Percentiles rank a stretch among this genome's conserved stretches.
Evolutionary conservation across 2,113 vertebrate genomes (phyloP).

Genomic region (Trichechus manatus): DNA sequence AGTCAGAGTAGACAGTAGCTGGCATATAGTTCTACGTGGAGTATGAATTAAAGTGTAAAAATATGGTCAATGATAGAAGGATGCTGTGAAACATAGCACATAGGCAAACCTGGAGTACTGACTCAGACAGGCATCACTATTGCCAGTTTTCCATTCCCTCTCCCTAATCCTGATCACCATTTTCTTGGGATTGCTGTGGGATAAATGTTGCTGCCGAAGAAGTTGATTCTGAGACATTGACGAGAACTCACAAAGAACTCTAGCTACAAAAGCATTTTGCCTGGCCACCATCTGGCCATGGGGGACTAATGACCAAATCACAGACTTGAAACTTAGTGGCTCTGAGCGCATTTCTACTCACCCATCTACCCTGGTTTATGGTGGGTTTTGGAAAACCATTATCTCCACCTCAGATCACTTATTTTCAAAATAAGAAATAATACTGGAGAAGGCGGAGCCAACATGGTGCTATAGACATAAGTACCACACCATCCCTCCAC

Average conservation of each 20-base stretch:
- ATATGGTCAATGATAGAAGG: background rate
- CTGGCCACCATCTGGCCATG: background rate
- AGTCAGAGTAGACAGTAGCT: too few species aligned
- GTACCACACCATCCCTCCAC: too few species aligned
- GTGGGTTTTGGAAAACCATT: background rate
- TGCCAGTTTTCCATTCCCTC: background rate
- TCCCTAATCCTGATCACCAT: background rate
- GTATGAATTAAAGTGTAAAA: background rate
- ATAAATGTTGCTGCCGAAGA: background rate
- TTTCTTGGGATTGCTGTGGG: background rate
- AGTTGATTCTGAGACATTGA: background rate
- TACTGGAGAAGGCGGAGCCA: background rate
- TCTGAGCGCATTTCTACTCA: fast-evolving
- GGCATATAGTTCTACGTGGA: background rate
- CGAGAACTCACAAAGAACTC: background rate
- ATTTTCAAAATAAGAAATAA: constrained; percentile 34
- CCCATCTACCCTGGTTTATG: background rate
- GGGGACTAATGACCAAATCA: background rate
- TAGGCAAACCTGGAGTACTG: background rate
- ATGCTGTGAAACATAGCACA: background rate
- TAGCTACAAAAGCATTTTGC: background rate
- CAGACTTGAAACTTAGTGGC: background rate
- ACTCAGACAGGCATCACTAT: background rate
- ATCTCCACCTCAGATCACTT: background rate
- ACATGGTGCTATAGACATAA: too few species aligned